Conservation (phyloP, 1,140 invertebrate genomes). For the Lethrus apterus region DNA sequence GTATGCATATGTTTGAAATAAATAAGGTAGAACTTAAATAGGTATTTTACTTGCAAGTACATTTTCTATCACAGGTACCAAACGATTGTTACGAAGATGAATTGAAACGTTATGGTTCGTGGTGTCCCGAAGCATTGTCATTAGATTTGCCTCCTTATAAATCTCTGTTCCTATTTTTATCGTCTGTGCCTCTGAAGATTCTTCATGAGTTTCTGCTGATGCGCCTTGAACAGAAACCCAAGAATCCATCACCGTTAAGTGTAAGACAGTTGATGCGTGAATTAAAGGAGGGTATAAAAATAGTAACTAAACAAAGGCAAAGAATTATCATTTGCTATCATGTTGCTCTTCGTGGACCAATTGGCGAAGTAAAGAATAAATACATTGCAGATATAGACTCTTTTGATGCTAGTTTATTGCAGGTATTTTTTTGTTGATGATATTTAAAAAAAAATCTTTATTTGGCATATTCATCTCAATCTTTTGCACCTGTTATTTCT, state of each 20-base stretch:
- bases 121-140: constrained; percentile 64
- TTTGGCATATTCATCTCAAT: no score
- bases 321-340: constrained; percentile 64
- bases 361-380: constrained; percentile 40
- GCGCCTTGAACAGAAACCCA: constrained; percentile 73
- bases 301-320: constrained; percentile 69
- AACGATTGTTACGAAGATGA: constrained; percentile 42
- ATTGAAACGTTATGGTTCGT: constrained; percentile 60
- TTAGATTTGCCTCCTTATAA: constrained; percentile 78
- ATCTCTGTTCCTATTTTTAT: constrained; percentile 75
- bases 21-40: no score
- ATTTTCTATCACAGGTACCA: constrained; percentile 10
- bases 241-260: constrained; percentile 76
- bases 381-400: constrained; percentile 57
- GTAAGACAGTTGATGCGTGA: constrained; percentile 82
- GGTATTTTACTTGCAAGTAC: constrained; percentile 5
- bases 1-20: constrained; percentile 6
- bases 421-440: constrained; percentile 45
- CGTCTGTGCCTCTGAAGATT: constrained; percentile 73
- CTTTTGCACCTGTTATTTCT: no score
- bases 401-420: constrained; percentile 73
- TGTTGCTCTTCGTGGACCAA: constrained; percentile 52
- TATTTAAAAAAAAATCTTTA: no score
- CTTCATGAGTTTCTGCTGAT: constrained; percentile 82
- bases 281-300: constrained; percentile 74